phyloP scores from a whole-genome alignment of 2,113 vertebrate genomes.

The Gasterosteus nipponicus region DNA sequence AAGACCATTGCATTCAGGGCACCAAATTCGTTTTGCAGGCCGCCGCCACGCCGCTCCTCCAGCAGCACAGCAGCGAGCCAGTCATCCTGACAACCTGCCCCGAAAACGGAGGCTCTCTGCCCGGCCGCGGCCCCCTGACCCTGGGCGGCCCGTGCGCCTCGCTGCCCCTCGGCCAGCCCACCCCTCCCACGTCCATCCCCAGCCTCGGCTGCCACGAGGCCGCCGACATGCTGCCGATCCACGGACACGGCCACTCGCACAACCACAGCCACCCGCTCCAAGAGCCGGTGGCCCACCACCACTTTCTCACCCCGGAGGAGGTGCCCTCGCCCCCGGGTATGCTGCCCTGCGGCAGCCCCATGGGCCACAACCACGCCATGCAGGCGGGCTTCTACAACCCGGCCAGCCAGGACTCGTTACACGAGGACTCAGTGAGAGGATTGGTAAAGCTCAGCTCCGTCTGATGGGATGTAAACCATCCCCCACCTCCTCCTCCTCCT shows the following conservation, averaged over 20 bases:
- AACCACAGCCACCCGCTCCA: slow-evolving; percentile 81
- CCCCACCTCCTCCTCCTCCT: background rate
- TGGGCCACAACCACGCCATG: slow-evolving; percentile 89
- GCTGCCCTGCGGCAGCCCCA: slow-evolving; percentile 87
- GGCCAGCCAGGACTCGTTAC: slow-evolving; percentile 94
- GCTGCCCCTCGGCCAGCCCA: slow-evolving; percentile 91
- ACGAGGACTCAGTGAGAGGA: slow-evolving; percentile 95
- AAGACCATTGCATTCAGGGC: slow-evolving; percentile 99
- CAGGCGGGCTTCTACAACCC: slow-evolving; percentile 87
- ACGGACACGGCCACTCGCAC: slow-evolving; percentile 59
- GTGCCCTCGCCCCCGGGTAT: slow-evolving; percentile 90
- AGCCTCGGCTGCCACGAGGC: slow-evolving; percentile 88
- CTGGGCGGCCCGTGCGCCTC: slow-evolving; percentile 86
- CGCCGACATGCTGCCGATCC: slow-evolving; percentile 85
- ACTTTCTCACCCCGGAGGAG: slow-evolving; percentile 94
- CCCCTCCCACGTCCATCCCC: slow-evolving; percentile 92
- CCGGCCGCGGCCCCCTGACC: slow-evolving; percentile 84
- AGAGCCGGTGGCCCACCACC: slow-evolving; percentile 82
- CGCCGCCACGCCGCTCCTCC: slow-evolving; percentile 92
- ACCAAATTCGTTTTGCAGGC: slow-evolving; percentile 99
- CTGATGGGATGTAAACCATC: slow-evolving; percentile 64
- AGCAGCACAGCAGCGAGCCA: slow-evolving; percentile 93
- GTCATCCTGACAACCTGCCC: slow-evolving; percentile 81
- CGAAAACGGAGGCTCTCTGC: slow-evolving; percentile 84
- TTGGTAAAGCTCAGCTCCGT: slow-evolving; percentile 98